Conservation (phyloP, 2,888 invertebrate genomes). For the Cantharis rufa region DNA sequence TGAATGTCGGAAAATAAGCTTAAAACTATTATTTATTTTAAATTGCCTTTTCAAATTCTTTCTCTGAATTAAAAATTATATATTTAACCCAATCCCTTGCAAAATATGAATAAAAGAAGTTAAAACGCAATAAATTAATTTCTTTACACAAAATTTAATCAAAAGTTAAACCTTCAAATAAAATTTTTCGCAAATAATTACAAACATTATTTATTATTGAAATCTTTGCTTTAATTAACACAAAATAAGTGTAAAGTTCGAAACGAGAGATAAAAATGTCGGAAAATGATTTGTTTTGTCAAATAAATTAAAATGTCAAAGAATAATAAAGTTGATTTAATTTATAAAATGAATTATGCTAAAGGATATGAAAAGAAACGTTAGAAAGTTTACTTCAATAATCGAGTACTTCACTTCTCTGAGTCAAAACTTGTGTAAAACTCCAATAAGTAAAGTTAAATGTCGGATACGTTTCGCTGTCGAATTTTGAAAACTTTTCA, state of each 20-base stretch:
- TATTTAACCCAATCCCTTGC: not conserved
- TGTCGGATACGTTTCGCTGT: slow-evolving; percentile 38
- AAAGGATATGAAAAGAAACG: slow-evolving; percentile 25
- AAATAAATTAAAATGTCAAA: not conserved
- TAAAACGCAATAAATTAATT: not conserved
- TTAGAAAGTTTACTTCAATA: slow-evolving; percentile 22
- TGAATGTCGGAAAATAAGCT: slow-evolving; percentile 34
- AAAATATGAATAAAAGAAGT: not conserved
- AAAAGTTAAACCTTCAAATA: not conserved
- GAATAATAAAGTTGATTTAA: slow-evolving; percentile 20
- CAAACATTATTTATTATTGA: not conserved
- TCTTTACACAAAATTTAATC: not conserved
- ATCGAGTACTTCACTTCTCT: slow-evolving; percentile 27
- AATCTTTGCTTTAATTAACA: not conserved
- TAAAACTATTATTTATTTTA: slow-evolving; percentile 2
- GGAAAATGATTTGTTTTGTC: not conserved
- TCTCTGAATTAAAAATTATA: not conserved
- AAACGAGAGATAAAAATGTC: not conserved
- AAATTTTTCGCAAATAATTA: not conserved
- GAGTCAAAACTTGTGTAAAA: slow-evolving; percentile 35
- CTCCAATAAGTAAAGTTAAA: slow-evolving; percentile 38
- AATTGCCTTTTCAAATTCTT: not conserved
- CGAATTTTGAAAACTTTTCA: slow-evolving; percentile 36
- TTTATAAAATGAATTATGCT: slow-evolving; percentile 24
- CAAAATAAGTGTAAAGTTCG: not conserved